phyloP scores from a whole-genome alignment of 1,140 invertebrate species.

The Scaptomyza pallida region DNA sequence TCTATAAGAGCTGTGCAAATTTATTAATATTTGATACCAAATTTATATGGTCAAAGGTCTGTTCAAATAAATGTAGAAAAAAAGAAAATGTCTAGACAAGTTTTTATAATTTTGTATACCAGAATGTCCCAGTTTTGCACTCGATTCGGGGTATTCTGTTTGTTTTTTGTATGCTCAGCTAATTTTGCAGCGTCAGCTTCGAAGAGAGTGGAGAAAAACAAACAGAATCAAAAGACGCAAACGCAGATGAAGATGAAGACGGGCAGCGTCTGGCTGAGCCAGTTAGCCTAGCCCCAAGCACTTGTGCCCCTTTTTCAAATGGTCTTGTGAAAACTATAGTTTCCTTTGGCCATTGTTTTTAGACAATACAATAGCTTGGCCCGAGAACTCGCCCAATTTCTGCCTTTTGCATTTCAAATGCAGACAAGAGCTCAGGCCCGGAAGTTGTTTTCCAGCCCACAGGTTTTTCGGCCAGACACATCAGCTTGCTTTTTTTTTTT shows the following conservation, averaged over 20 bases:
- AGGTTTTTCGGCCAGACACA: constrained; percentile 17
- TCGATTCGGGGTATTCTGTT: not conserved
- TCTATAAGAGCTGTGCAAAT: constrained; percentile 8
- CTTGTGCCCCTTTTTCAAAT: constrained; percentile 33
- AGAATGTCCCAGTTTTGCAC: not conserved
- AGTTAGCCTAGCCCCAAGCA: constrained; percentile 32
- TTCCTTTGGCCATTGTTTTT: constrained; percentile 50
- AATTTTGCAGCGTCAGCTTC: constrained; percentile 40
- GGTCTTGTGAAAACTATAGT: constrained; percentile 34
- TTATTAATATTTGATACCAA: not conserved
- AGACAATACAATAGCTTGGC: constrained; percentile 19
- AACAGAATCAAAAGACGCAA: not conserved
- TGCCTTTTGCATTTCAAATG: constrained; percentile 44
- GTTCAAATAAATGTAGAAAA: too few species aligned
- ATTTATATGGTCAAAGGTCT: too few species aligned
- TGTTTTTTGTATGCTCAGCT: constrained; percentile 19
- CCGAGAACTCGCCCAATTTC: constrained; percentile 31
- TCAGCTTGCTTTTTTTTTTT: not conserved
- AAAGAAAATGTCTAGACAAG: constrained; percentile 47
- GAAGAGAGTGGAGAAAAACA: not conserved
- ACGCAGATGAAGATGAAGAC: not conserved
- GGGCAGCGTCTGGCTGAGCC: constrained; percentile 5
- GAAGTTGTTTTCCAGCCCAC: constrained; percentile 34
- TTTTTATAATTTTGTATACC: not conserved
- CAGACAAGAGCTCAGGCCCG: constrained; percentile 22